phyloP scores from a whole-genome alignment of 2,113 vertebrate species.

The Catharus bicknelli region DNA sequence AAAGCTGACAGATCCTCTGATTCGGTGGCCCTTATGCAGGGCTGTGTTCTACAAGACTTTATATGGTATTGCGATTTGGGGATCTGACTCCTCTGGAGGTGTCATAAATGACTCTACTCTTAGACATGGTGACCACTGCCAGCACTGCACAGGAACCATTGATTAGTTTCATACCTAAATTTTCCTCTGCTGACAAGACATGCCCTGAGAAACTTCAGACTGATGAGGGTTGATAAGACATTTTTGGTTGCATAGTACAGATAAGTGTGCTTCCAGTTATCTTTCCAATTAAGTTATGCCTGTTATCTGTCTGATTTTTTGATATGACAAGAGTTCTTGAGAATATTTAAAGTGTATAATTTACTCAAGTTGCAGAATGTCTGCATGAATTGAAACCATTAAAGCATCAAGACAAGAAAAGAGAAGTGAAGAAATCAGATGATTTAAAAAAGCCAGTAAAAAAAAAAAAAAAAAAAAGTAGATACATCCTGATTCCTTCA shows the following conservation, averaged over 20 bases:
- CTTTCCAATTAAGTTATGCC: slow-evolving; percentile 8
- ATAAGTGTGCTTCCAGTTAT: slow-evolving; percentile 11
- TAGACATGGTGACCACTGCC: neutral
- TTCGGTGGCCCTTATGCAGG: neutral
- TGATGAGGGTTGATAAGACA: neutral
- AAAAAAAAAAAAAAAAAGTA: neutral
- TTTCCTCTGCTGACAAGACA: slow-evolving; percentile 4
- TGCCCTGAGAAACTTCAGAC: slow-evolving; percentile 8
- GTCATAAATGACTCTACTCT: neutral
- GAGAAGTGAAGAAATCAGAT: neutral
- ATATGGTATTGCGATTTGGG: neutral
- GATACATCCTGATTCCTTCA: slow-evolving; percentile 7
- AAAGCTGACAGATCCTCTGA: neutral
- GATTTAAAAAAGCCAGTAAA: neutral
- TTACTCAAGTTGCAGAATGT: slow-evolving; percentile 26
- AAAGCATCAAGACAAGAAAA: neutral
- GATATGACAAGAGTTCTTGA: slow-evolving; percentile 12
- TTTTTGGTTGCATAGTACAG: neutral
- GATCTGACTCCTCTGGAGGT: neutral
- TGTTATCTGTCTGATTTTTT: slow-evolving; percentile 54
- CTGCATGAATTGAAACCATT: slow-evolving; percentile 7
- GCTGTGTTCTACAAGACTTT: neutral
- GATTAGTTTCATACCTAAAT: neutral
- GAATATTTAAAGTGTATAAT: slow-evolving; percentile 29
- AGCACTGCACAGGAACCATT: neutral